These are phyloP conservation scores for Euglossa dilemma DNA, from an alignment of 1,140 invertebrate species.

Conservation along the genomic window DNA sequence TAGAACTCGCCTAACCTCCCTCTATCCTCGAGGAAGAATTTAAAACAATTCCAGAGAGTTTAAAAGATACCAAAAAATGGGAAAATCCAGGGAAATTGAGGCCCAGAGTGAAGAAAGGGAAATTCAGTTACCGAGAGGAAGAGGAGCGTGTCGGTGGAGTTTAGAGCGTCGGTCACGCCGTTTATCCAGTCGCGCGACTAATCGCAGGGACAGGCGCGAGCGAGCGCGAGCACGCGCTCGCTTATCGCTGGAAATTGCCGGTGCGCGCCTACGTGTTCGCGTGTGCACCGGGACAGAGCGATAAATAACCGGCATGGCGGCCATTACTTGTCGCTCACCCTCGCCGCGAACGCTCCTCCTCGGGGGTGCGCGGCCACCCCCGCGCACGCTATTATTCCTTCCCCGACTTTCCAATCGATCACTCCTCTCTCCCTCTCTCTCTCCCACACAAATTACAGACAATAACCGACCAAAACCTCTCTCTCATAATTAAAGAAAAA, in stretches of 20 bases:
- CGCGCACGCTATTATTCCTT: slow-evolving; percentile 23
- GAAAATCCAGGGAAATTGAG: too few relatives aligned
- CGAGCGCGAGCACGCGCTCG: slow-evolving; percentile 48
- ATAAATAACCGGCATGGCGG: slow-evolving; percentile 76
- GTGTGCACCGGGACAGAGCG: slow-evolving; percentile 60
- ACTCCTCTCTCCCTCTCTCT: neutral
- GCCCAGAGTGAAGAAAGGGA: too few relatives aligned
- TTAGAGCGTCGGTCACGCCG: slow-evolving; percentile 28
- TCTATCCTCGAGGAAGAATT: too few relatives aligned
- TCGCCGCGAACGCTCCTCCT: slow-evolving; percentile 28
- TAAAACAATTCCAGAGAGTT: too few relatives aligned
- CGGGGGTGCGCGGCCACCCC: slow-evolving; percentile 44
- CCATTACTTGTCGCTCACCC: slow-evolving; percentile 77
- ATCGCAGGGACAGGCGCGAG: slow-evolving; percentile 57
- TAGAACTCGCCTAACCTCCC: too few relatives aligned
- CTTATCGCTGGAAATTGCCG: slow-evolving; percentile 67
- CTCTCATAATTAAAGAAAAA: neutral
- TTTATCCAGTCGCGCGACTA: slow-evolving; percentile 59
- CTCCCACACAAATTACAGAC: too few relatives aligned
- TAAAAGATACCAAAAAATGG: too few relatives aligned
- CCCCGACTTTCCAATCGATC: slow-evolving; percentile 27
- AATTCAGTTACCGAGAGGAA: neutral
- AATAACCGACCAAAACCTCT: neutral
- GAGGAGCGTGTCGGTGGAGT: neutral
- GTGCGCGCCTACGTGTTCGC: slow-evolving; percentile 58